Conservation (phyloP, 1,140 invertebrate species). For the Thaumetopoea pityocampa region DNA sequence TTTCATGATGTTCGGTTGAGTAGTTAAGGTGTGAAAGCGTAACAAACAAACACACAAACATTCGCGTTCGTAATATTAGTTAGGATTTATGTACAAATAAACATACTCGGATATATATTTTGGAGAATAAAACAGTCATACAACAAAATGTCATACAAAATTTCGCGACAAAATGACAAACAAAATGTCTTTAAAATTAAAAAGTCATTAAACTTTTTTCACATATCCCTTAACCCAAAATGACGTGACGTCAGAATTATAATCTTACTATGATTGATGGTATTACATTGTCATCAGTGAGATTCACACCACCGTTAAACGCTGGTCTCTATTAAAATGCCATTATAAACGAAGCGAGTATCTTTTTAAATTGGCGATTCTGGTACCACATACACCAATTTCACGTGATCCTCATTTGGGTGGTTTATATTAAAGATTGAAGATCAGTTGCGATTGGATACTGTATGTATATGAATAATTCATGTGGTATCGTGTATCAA, state of each 20-base stretch:
- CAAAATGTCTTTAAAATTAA: constrained; percentile 6
- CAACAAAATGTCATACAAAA: too few species aligned
- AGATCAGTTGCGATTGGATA: too few species aligned
- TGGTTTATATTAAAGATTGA: too few species aligned
- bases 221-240: constrained; percentile 2
- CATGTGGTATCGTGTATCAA: constrained; percentile 43
- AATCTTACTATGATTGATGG: constrained; percentile 18
- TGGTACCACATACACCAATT: not conserved
- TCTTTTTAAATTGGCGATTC: constrained; percentile 1
- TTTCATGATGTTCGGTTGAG: too few species aligned
- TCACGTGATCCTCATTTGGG: too few species aligned
- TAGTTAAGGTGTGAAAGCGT: too few species aligned
- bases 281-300: constrained; percentile 11
- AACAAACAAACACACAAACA: too few species aligned
- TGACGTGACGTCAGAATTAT: constrained; percentile 9
- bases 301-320: constrained; percentile 1
- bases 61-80: too few species aligned
- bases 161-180: not conserved
- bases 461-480: constrained; percentile 47
- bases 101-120: too few species aligned
- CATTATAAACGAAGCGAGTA: not conserved
- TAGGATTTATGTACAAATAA: too few species aligned
- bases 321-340: not conserved
- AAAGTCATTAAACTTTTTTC: constrained; percentile 12
- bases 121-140: too few species aligned